These are phyloP conservation scores for Drosophila greeni DNA, from an alignment of 2,888 invertebrate species.

Conservation along the genomic window DNA sequence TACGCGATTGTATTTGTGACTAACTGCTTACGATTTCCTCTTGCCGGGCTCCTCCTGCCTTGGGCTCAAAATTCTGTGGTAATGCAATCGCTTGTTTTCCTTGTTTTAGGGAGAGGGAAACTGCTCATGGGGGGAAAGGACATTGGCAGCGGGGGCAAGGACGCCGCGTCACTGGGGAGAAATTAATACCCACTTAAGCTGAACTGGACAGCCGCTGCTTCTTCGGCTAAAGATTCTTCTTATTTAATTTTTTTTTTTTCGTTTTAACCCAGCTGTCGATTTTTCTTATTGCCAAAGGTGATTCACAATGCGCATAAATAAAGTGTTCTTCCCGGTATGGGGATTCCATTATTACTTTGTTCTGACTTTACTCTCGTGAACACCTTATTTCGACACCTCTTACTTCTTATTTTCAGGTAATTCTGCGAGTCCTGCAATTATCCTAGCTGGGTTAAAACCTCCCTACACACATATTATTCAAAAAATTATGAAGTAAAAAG, in stretches of 20 bases:
- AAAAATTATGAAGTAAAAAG: slow-evolving; percentile 64
- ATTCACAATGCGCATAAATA: slow-evolving; percentile 59
- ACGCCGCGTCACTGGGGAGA: slow-evolving; percentile 61
- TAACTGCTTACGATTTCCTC: slow-evolving; percentile 51
- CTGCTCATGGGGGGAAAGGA: not conserved
- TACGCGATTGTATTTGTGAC: slow-evolving; percentile 74
- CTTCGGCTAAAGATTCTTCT: slow-evolving; percentile 11
- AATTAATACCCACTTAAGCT: slow-evolving; percentile 77
- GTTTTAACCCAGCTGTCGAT: slow-evolving; percentile 18
- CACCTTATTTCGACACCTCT: slow-evolving; percentile 13
- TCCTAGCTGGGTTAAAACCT: slow-evolving; percentile 38
- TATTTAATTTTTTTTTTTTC: slow-evolving; percentile 9
- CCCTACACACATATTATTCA: slow-evolving; percentile 6
- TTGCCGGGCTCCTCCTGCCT: not conserved
- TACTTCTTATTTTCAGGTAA: slow-evolving; percentile 10
- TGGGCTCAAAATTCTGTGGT: slow-evolving; percentile 54
- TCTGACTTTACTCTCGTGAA: not conserved
- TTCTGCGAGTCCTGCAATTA: slow-evolving; percentile 53
- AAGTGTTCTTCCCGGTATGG: slow-evolving; percentile 23
- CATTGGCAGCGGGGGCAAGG: slow-evolving; percentile 23
- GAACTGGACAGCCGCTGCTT: slow-evolving; percentile 61
- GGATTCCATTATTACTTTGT: slow-evolving; percentile 8
- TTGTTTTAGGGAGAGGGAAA: not conserved
- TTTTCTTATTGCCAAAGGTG: slow-evolving; percentile 48
- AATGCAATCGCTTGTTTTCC: slow-evolving; percentile 59